Evolutionary conservation across 2,888 invertebrate genomes (phyloP).

Genomic region (Drosophila tanythrix): DNA sequence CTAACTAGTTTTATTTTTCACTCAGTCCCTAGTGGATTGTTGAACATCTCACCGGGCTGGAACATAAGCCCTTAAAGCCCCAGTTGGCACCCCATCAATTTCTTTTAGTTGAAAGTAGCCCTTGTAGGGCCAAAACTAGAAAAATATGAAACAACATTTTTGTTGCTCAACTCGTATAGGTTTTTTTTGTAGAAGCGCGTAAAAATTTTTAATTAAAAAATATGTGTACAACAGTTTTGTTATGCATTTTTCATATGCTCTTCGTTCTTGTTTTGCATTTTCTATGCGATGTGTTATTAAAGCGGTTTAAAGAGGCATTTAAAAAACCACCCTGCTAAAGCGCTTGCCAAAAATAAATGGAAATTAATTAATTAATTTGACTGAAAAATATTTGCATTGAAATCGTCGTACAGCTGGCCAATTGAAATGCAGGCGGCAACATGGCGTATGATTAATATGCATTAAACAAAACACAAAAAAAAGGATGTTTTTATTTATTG

Average conservation of each 20-base stretch:
- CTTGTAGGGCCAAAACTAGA: constrained; percentile 1
- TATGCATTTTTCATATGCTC: constrained; percentile 20
- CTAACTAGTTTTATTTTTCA: background rate
- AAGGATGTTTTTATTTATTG: constrained; percentile 52
- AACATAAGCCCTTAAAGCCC: background rate
- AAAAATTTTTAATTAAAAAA: constrained; percentile 55
- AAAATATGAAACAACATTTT: constrained; percentile 32
- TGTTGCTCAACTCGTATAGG: constrained; percentile 1
- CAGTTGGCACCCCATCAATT: background rate
- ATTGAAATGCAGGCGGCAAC: constrained; percentile 68
- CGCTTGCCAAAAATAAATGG: constrained; percentile 30
- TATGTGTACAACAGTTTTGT: constrained; percentile 30
- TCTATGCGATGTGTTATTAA: constrained; percentile 20
- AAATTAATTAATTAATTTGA: constrained; percentile 61
- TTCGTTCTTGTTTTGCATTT: background rate
- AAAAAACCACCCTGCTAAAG: background rate
- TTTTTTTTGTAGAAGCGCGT: constrained; percentile 16
- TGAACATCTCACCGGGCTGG: background rate
- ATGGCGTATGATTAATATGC: constrained; percentile 73
- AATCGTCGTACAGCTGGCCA: constrained; percentile 45
- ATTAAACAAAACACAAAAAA: constrained; percentile 43
- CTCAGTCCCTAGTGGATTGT: background rate
- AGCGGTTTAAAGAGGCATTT: constrained; percentile 13
- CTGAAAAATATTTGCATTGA: constrained; percentile 42
- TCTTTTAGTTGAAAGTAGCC: background rate